Conservation (phyloP, 2,113 vertebrate genomes). For the Nipponia nippon region DNA sequence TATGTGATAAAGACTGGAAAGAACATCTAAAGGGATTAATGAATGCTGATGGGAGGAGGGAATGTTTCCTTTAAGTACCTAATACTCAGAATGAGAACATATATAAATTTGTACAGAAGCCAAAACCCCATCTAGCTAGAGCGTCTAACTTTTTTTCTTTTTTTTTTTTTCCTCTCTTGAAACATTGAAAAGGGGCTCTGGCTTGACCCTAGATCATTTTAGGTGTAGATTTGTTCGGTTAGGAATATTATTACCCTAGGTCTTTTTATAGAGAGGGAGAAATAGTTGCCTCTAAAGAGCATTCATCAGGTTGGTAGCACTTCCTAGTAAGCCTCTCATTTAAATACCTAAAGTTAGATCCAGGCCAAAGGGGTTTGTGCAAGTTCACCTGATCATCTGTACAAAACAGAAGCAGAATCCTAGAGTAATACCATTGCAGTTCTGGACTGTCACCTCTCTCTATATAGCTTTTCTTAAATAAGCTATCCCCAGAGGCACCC, state of each 20-base stretch:
- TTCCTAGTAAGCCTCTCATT: not conserved
- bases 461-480: not conserved
- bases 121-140: not conserved
- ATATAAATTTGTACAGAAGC: not conserved
- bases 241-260: not conserved
- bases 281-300: not conserved
- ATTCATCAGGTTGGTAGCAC: not conserved
- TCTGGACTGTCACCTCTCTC: not conserved
- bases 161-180: not conserved
- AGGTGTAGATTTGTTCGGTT: not conserved
- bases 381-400: not conserved
- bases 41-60: not conserved
- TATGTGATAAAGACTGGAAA: not conserved
- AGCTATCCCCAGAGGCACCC: accelerated
- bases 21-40: not conserved
- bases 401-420: not conserved
- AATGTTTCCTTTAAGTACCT: not conserved
- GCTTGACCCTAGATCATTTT: not conserved
- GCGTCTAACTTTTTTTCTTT: not conserved
- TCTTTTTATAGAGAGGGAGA: not conserved
- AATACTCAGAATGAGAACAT: not conserved
- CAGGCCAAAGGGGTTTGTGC: not conserved
- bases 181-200: not conserved
- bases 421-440: not conserved
- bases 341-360: not conserved